Percentiles rank a stretch among this genome's conserved stretches.
Evolutionary conservation across 2,797 vertebrate genomes (phyloP).

Genomic region (Lemur catta): DNA sequence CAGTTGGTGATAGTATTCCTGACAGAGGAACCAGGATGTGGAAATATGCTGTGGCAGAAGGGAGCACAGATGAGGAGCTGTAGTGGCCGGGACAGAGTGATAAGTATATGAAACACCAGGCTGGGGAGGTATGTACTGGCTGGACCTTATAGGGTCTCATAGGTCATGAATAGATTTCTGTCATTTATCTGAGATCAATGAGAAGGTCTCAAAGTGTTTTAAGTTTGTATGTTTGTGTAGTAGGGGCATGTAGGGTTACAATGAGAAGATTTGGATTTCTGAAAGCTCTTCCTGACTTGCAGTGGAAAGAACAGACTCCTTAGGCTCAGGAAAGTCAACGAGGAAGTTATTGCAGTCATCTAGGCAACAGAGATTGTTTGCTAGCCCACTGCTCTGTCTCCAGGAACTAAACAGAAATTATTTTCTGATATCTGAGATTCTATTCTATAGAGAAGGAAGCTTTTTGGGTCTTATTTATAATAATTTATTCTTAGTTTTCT

Average conservation of each 20-base stretch:
- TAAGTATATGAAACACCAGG: not conserved
- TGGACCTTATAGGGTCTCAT: not conserved
- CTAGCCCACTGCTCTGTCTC: not conserved
- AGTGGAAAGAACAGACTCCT: not conserved
- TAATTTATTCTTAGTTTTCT: not conserved
- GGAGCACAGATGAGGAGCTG: not conserved
- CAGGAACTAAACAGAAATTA: not conserved
- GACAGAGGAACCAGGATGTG: not conserved
- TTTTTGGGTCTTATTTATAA: not conserved
- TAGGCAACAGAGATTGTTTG: not conserved
- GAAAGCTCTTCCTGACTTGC: not conserved
- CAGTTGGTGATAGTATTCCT: not conserved
- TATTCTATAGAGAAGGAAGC: not conserved
- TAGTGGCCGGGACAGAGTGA: not conserved
- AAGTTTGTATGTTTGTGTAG: not conserved
- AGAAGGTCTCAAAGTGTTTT: not conserved
- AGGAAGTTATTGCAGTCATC: not conserved
- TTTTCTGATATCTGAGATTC: not conserved
- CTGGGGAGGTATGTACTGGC: not conserved
- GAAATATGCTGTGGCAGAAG: not conserved
- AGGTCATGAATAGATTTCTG: not conserved
- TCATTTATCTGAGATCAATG: not conserved
- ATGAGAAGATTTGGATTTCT: not conserved
- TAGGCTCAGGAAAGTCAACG: not conserved
- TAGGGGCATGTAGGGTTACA: not conserved